These are phyloP conservation scores for Enteromius fasciolatus DNA, from an alignment of 2,797 vertebrate genomes.

Conservation along the genomic window DNA sequence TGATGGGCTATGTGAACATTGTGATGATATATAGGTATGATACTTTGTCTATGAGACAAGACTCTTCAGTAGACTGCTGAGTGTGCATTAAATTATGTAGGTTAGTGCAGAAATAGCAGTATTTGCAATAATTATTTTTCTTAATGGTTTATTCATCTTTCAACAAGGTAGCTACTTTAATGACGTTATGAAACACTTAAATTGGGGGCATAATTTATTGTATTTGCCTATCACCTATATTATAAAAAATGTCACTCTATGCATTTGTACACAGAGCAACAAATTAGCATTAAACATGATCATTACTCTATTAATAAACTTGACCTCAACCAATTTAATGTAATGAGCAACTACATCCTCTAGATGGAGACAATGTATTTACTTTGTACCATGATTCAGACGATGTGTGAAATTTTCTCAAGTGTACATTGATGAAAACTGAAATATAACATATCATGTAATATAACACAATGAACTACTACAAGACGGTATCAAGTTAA, in stretches of 20 bases:
- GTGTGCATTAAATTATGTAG: background rate
- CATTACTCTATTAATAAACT: background rate
- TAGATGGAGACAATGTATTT: conserved; percentile 47
- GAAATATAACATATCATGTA: background rate
- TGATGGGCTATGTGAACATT: background rate
- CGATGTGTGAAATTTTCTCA: background rate
- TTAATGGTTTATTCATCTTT: background rate
- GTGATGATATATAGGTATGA: background rate
- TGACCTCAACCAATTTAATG: background rate
- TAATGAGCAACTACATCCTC: conserved; percentile 38
- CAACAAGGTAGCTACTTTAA: background rate
- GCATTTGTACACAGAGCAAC: background rate
- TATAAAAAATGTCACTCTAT: background rate
- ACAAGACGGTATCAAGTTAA: background rate
- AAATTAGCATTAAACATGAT: background rate
- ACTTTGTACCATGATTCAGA: background rate
- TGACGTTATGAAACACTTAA: background rate
- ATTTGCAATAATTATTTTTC: background rate
- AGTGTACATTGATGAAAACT: background rate
- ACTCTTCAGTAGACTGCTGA: background rate
- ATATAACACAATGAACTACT: background rate
- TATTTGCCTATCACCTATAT: background rate
- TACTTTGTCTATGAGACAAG: background rate
- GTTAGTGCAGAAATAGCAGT: background rate
- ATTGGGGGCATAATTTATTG: background rate